Evolutionary conservation across 2,113 vertebrate species (phyloP), one percentile per base, ranked within the genome.

Genomic region (Chloropsis cyanopogon): DNA sequence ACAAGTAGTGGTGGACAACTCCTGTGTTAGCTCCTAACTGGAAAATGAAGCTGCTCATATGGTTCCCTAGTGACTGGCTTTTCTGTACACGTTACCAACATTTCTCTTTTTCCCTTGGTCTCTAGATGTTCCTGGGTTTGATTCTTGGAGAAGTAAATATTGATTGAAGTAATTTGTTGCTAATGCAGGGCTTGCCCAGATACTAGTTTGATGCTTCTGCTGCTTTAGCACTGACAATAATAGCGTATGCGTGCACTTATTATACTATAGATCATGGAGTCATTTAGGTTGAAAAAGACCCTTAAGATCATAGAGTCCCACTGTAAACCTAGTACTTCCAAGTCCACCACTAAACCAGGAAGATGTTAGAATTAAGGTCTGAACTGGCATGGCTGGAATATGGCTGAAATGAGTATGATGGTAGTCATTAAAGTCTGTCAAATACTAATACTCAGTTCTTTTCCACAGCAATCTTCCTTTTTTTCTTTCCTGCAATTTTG

Each of bases 181-280:
- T 70, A 75, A 49, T 18, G 8, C 4, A 64, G n/a, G 35, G 1
- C 42, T 84, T 89, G 16, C 39, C 14, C 54, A n/a, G 22, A 18
- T 65, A 20, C 10, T 66, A 23, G 18, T 39, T 73, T 19, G 29
- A 37, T 21, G 14, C 6, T 63, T 76, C n/a, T 80, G 53, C 57
- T 86, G 11, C 52, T 63, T 82, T 52, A 78, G 23, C 12, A 25
- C 29, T 78, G 20, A 14, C 26, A 39, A 10, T 31, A 77, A 61
- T 0, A 53, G 14, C 0, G 0, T n/a, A 23, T 37, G 17, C 26
- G 14, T 53, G 33, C 14, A 33, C 20, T 82, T 64, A 12, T 5
- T n/a, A 15, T 37, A 25, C 12, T 66, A 17, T 4, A 64, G 25
- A 50, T 47, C 4, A 33, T 5, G 22, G 33, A 61, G 35, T 69